Conservation (phyloP, 2,113 vertebrate genomes). For the Tupaia tana region DNA sequence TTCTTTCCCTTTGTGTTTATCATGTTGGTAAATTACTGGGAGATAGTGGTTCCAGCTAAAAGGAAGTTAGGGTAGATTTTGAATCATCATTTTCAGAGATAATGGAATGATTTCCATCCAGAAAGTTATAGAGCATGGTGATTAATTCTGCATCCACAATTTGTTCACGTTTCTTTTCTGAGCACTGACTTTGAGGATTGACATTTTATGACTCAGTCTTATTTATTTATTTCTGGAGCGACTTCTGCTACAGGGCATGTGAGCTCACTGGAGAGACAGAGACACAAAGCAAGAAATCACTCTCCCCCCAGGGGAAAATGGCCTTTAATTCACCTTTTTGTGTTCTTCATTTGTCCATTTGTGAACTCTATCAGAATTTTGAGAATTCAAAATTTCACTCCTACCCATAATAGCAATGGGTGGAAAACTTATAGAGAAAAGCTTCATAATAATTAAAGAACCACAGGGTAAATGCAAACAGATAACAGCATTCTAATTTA, state of each 20-base stretch:
- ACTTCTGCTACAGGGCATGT: no score
- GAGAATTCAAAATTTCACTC: constrained; percentile 60
- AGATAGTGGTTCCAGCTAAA: background rate
- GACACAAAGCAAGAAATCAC: no score
- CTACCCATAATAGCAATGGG: constrained; percentile 20
- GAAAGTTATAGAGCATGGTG: background rate
- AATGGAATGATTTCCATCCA: constrained; percentile 5
- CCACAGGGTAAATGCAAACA: background rate
- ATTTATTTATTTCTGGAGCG: no score
- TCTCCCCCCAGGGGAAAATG: no score
- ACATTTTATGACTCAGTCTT: constrained; percentile 12
- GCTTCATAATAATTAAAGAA: constrained; percentile 23
- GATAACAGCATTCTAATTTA: background rate
- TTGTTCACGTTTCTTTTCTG: constrained; percentile 7
- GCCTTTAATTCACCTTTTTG: no score
- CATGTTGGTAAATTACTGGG: no score
- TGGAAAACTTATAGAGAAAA: constrained; percentile 8
- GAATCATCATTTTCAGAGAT: background rate
- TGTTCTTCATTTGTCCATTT: no score
- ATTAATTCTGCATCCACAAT: background rate
- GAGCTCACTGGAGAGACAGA: no score
- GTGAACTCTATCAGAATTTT: background rate
- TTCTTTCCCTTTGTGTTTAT: no score
- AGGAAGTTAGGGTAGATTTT: constrained; percentile 23
- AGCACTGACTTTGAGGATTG: background rate